Conservation (phyloP, 2,888 invertebrate genomes). For the Thelaira solivaga region DNA sequence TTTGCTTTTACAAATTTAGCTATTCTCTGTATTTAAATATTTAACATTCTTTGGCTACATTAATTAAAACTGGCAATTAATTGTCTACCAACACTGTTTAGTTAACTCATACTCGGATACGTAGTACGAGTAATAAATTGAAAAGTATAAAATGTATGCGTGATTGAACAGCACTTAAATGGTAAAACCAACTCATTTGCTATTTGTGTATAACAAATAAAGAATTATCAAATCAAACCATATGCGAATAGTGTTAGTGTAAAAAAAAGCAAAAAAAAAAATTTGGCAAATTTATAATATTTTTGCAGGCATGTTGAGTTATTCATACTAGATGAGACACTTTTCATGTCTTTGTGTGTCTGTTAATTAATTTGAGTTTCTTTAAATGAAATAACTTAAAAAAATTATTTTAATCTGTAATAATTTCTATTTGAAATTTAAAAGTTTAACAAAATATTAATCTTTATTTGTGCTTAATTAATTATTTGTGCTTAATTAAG, state of each 20-base stretch:
- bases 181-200: slow-evolving; percentile 33
- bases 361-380: no score
- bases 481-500: no score
- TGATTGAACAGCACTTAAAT: slow-evolving; percentile 36
- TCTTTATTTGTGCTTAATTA: no score
- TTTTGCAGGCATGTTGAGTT: not conserved
- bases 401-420: no score
- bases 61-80: slow-evolving; percentile 26
- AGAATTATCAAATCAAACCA: slow-evolving; percentile 26
- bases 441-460: no score
- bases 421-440: no score
- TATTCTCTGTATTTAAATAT: not conserved
- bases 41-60: not conserved
- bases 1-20: not conserved
- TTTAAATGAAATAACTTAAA: no score
- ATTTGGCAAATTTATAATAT: not conserved
- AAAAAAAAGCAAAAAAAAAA: slow-evolving; percentile 13
- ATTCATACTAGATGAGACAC: not conserved
- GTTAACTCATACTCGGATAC: slow-evolving; percentile 5
- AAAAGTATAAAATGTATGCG: slow-evolving; percentile 20
- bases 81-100: slow-evolving; percentile 31
- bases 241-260: slow-evolving; percentile 6
- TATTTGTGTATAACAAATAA: slow-evolving; percentile 22
- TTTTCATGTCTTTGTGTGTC: no score
- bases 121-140: not conserved